Evolutionary conservation across 2,797 vertebrate species (phyloP).

Genomic region (Darevskia nairensis): DNA sequence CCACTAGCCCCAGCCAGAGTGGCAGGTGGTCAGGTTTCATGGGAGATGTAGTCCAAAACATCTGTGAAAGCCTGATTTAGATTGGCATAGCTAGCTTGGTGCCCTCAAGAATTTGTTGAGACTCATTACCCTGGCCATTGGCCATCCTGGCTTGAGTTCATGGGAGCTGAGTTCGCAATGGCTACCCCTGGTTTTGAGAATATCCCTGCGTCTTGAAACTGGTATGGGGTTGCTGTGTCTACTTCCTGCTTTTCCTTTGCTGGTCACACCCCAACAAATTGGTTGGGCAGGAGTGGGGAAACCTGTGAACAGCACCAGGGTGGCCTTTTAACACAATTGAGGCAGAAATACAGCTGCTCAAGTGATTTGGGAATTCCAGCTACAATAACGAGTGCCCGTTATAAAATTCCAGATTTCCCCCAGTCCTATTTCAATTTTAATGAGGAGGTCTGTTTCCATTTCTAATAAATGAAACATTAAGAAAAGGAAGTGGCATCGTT

Average conservation of each 20-base stretch:
- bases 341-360: neutral
- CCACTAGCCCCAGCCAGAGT: neutral
- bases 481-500: slow-evolving; percentile 72
- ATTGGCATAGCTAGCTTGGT: no score
- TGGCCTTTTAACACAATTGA: neutral
- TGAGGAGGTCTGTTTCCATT: slow-evolving; percentile 66
- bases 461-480: slow-evolving; percentile 72
- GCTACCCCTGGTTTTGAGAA: neutral
- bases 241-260: neutral
- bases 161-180: neutral
- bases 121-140: no score
- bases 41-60: no score
- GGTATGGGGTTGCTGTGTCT: neutral
- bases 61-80: no score
- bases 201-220: neutral
- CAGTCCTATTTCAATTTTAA: slow-evolving; percentile 72
- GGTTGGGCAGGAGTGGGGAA: neutral
- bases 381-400: neutral
- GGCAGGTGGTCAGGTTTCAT: neutral
- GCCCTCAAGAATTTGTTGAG: no score
- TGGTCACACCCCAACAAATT: neutral
- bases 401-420: slow-evolving; percentile 56
- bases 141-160: neutral
- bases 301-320: neutral
- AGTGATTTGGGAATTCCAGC: neutral